Conservation (phyloP, 2,113 vertebrate genomes). For the Noturus placidus region DNA sequence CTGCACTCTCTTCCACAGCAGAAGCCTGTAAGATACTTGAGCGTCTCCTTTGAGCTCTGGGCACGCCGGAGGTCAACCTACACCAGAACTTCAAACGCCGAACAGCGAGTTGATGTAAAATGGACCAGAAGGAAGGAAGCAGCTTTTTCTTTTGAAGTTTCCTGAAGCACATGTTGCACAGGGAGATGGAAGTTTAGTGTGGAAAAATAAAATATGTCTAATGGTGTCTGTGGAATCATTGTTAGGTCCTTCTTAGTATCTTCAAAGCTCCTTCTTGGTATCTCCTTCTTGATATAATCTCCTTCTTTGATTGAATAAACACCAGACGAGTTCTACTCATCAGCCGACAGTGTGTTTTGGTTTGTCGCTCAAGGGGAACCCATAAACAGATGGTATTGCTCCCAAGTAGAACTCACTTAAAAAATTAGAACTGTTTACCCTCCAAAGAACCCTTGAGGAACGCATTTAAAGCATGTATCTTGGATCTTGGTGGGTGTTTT, state of each 20-base stretch:
- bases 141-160: slow-evolving; percentile 39
- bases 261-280: not conserved
- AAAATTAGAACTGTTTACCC: not conserved
- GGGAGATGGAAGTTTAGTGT: slow-evolving; percentile 13
- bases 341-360: not conserved
- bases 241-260: not conserved
- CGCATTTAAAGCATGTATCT: not conserved
- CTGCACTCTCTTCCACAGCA: not conserved
- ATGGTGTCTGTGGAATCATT: not conserved
- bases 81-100: slow-evolving; percentile 42
- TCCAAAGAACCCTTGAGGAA: not conserved
- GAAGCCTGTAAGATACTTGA: slow-evolving; percentile 14
- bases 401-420: too few relatives aligned
- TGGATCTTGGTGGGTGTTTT: not conserved
- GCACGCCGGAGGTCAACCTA: slow-evolving; percentile 30
- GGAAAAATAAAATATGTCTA: slow-evolving; percentile 12
- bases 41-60: slow-evolving; percentile 19
- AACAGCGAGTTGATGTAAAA: slow-evolving; percentile 22
- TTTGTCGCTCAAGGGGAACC: not conserved
- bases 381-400: not conserved
- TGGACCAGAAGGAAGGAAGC: slow-evolving; percentile 20
- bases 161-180: slow-evolving; percentile 21
- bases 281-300: not conserved
- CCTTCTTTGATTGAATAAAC: not conserved
- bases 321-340: not conserved